phyloP scores from a whole-genome alignment of 2,888 invertebrate species.

The Drosophila paracracens region DNA sequence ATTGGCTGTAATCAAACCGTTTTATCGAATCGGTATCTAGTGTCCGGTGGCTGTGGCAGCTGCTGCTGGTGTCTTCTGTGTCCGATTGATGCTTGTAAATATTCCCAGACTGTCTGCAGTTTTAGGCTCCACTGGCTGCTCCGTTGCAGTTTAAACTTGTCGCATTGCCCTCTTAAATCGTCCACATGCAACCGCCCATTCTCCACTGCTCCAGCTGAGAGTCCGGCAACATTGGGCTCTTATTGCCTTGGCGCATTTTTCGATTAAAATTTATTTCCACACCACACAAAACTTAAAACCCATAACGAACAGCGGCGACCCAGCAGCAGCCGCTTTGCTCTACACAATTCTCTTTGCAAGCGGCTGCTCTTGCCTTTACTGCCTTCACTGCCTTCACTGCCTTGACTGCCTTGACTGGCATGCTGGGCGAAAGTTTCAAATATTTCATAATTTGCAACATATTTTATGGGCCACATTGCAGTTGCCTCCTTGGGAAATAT shows the following conservation, averaged over 20 bases:
- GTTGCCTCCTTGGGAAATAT: slow-evolving; percentile 36
- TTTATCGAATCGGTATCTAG: neutral
- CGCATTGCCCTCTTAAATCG: slow-evolving; percentile 27
- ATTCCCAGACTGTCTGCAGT: slow-evolving; percentile 39
- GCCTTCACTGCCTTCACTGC: neutral
- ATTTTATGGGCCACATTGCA: slow-evolving; percentile 75
- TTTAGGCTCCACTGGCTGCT: slow-evolving; percentile 39
- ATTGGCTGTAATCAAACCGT: neutral
- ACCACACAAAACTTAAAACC: slow-evolving; percentile 79
- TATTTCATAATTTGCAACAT: slow-evolving; percentile 79
- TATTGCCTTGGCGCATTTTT: slow-evolving; percentile 75
- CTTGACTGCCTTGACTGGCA: slow-evolving; percentile 6
- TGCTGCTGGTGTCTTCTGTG: slow-evolving; percentile 1
- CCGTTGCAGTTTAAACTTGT: slow-evolving; percentile 27
- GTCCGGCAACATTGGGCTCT: slow-evolving; percentile 28
- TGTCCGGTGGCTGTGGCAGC: slow-evolving; percentile 5
- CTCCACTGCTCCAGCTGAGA: neutral
- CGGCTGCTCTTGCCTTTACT: neutral
- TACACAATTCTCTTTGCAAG: neutral
- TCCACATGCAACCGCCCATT: neutral
- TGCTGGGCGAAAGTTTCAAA: slow-evolving; percentile 65
- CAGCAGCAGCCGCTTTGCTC: neutral
- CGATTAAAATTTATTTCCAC: slow-evolving; percentile 79
- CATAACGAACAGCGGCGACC: slow-evolving; percentile 67
- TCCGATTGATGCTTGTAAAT: slow-evolving; percentile 34